A percentile compares a stretch with the other conserved stretches of the same genome.
Conservation (phyloP, 2,888 invertebrate species). For the Sisyra nigra region DNA sequence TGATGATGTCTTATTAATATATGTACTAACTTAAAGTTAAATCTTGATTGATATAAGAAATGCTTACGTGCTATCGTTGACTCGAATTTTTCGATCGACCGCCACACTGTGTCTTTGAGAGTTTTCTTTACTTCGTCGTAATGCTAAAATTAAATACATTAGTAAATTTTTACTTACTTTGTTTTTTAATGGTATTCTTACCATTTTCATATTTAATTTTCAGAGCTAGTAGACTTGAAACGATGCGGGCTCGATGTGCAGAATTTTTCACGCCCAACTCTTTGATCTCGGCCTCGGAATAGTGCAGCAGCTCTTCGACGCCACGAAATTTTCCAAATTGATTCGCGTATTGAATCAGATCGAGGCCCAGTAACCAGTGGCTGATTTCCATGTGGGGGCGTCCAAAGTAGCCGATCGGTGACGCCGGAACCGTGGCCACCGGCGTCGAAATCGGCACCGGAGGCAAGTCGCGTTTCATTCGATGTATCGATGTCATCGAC, state of each 20-base stretch:
- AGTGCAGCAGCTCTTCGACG: constrained; percentile 39
- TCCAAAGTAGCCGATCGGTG: constrained; percentile 13
- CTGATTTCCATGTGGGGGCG: constrained; percentile 34
- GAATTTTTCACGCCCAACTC: constrained; percentile 42
- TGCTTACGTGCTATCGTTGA: constrained; percentile 8
- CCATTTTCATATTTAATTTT: constrained; percentile 41
- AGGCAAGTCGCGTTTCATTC: constrained; percentile 19
- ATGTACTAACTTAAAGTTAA: too few relatives aligned
- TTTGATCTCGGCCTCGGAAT: constrained; percentile 40
- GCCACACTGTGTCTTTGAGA: constrained; percentile 29
- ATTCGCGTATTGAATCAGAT: constrained; percentile 37
- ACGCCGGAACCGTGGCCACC: constrained; percentile 13
- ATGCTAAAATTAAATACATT: constrained; percentile 10
- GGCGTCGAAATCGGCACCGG: constrained; percentile 9
- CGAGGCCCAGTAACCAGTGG: constrained; percentile 42
- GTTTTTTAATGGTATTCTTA: constrained; percentile 17
- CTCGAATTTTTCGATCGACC: constrained; percentile 21
- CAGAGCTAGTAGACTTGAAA: constrained; percentile 44
- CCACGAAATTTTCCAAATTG: constrained; percentile 33
- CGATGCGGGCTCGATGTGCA: constrained; percentile 44
- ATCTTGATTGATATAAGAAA: neutral
- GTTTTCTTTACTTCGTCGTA: constrained; percentile 13
- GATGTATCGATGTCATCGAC: constrained; percentile 16
- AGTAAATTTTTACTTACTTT: neutral
- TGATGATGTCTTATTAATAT: too few relatives aligned